These are phyloP conservation scores for Takifugu ocellatus DNA, from an alignment of 2,797 vertebrate genomes.

Conservation along the genomic window DNA sequence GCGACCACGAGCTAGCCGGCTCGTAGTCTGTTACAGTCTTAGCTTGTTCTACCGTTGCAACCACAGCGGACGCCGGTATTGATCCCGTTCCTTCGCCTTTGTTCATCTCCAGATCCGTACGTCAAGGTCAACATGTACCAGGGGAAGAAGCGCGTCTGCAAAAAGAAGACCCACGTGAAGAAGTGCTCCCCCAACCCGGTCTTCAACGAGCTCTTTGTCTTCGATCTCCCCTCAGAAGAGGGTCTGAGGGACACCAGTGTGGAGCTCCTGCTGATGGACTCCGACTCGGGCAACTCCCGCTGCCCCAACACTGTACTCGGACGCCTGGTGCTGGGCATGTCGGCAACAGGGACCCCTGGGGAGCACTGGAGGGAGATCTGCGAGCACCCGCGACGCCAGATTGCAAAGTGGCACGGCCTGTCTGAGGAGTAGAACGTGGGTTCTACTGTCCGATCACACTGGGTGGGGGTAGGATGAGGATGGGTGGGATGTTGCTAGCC, in stretches of 20 bases:
- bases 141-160: conserved; percentile 93
- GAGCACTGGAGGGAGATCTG: conserved; percentile 99
- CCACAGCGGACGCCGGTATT: too few species aligned
- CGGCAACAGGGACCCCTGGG: conserved; percentile 84
- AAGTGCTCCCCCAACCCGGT: conserved; percentile 95
- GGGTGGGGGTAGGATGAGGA: conserved; percentile 15
- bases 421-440: conserved; percentile 82
- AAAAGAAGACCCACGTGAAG: conserved; percentile 98
- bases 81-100: neutral
- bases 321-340: conserved; percentile 83
- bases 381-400: conserved; percentile 94
- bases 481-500: conserved; percentile 24
- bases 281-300: conserved; percentile 72
- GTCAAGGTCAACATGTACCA: conserved; percentile 97
- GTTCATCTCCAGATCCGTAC: conserved; percentile 82
- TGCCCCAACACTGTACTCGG: conserved; percentile 83
- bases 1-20: too few species aligned
- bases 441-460: conserved; percentile 10
- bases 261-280: conserved; percentile 97
- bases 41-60: conserved; percentile 4
- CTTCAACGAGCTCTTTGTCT: conserved; percentile 97
- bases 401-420: conserved; percentile 95
- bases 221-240: conserved; percentile 91
- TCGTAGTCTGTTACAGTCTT: neutral
- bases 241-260: conserved; percentile 92